Evolutionary conservation across 1,140 invertebrate species (phyloP), one percentile per base, ranked within the genome.

Genomic region (Euwallacea similis): DNA sequence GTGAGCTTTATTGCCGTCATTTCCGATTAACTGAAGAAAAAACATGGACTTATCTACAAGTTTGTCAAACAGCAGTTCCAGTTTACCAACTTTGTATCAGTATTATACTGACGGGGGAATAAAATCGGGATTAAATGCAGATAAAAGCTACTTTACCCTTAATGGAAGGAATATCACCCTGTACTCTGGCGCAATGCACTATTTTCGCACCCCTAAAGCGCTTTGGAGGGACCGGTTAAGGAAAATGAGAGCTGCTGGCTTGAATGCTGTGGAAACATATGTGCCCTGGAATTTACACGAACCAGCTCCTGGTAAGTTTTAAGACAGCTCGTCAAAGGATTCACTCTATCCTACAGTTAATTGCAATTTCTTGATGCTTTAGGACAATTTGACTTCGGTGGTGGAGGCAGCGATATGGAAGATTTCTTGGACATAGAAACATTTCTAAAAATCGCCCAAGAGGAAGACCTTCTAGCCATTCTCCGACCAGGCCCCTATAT

Each of bases 231-330:
- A 75, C 44, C 55, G 73, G 47, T 56, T 75, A n/a, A 72, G 66
- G 16, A 73, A 73, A 63, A 55, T 70, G 50, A 59, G 72, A 42
- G 72, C 72, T 91, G 73, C 73, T 61, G 97, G 96, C 11, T 85
- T 98, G 0, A 97, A 98, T 83, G 87, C 95, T 0, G 86, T 98
- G 7, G 90, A 94, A 75, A 95, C 93, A 91, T 97, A 97, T 79
- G 89, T 98, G 0, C 93, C 97, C 79, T 98, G 96, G 96, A 95
- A 92, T 76, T 85, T 89, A 56, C 97, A 98, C 82, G 93, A 98
- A 83, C 90, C 69, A 7, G 46, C 15, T 64, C 66, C 71, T 15
- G 88, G 88, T 2, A 66, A 73, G 42, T 55, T 41, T 33, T 33
- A 33, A 33, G 21, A 33, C 6, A 21, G 13, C 6, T 13, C 6